Base-by-base conservation (phyloP, 1,140 invertebrate genomes). In the Zaprionus nigranus region DNA sequence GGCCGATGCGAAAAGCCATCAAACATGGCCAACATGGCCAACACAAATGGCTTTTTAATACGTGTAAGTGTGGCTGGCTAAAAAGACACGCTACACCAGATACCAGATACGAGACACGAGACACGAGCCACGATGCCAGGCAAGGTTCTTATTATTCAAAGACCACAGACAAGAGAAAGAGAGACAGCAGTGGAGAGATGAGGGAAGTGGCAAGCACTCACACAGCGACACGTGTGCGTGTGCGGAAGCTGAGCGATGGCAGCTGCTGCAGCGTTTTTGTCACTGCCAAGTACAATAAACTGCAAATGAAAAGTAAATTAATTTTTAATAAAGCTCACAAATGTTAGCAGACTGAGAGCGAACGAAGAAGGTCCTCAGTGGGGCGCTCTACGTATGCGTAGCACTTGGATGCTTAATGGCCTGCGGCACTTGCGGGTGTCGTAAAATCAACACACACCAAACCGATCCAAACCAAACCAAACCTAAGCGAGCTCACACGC, bases 301-400 rank as follows among this genome's bases (percentile, higher is more conserved):
- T 88, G 84, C 81, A 88, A 88, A 88, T 88, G 81, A 88, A 88
- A 88, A 88, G 85, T 84, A 84, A 84, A 88, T 88, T 88, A 88
- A 88, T 88, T 88, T 88, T 88, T 88, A 88, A 88, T 88, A 88
- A 81, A 88, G 78, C 84, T 36, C 67, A 79, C 81, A 88, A 79
- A 88, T 78, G 81, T 59, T 78, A 40, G 43, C 46, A 49, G 58
- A 72, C 34, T 66, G 17, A 17, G n/a, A 43, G 40, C 7, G 40
- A 7, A 2, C 2, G 40, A n/a, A 43, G 40, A 15, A 40, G 38
- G 12, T 5, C 12, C 36, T 13, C 36, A 3, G 43, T 60, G 53
- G 49, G 53, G 53, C 40, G 43, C 51, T 36, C 67, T 63, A 49
- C 68, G 70, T 79, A 74, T 72, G 74, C 74, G 69, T 78, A 72